Evolutionary conservation across 2,888 invertebrate genomes (phyloP).

Genomic region (Acanthopleura granulata): DNA sequence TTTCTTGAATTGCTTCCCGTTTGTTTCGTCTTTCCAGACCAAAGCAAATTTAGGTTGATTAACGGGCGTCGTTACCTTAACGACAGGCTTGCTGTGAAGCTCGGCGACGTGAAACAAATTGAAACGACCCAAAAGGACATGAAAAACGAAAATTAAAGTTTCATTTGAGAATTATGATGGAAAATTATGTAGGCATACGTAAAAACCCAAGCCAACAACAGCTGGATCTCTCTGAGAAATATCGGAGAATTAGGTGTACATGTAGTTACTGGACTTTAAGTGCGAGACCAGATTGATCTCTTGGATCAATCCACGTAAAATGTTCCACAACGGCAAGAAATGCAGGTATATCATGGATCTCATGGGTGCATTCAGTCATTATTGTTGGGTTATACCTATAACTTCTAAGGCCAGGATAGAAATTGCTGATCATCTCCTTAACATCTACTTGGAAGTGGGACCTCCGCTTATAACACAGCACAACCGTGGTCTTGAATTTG

Average conservation of each 20-base stretch:
- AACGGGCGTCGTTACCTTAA: background rate
- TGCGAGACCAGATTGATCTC: background rate
- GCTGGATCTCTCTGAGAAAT: background rate
- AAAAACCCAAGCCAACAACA: background rate
- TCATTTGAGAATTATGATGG: no score
- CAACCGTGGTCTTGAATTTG: background rate
- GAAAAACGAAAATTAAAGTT: background rate
- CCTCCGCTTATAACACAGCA: background rate
- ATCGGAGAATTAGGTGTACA: background rate
- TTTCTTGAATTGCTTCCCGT: background rate
- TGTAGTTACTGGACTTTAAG: background rate
- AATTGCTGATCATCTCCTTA: background rate
- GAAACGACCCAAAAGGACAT: background rate
- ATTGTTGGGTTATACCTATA: background rate
- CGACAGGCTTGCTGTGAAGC: background rate
- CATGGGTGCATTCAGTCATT: background rate
- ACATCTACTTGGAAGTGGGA: background rate
- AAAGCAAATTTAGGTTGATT: background rate
- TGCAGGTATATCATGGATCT: background rate
- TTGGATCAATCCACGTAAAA: background rate
- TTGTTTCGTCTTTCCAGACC: background rate
- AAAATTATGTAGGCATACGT: background rate
- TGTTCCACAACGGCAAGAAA: background rate
- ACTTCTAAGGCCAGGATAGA: background rate
- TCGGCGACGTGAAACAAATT: background rate